phyloP scores from a whole-genome alignment of 2,797 vertebrate genomes.

The Myotis planiceps region DNA sequence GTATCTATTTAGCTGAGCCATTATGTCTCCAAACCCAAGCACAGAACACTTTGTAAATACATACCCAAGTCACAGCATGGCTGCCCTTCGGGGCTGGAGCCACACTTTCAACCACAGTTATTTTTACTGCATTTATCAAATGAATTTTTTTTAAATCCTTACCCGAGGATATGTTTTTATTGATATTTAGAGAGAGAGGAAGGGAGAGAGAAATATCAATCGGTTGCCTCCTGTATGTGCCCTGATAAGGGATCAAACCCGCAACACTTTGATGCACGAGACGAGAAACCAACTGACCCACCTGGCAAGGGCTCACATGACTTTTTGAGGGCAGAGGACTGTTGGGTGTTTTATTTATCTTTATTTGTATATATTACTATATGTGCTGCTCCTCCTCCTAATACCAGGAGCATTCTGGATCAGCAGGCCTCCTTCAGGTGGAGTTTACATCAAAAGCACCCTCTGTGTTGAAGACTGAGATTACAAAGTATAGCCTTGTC shows the following conservation, averaged over 20 bases:
- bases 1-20: neutral
- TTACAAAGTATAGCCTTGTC: neutral
- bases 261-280: neutral
- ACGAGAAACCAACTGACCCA: neutral
- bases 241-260: neutral
- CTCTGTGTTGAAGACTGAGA: neutral
- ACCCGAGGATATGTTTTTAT: neutral
- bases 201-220: neutral
- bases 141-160: neutral
- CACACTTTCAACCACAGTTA: neutral
- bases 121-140: neutral
- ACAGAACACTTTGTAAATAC: neutral
- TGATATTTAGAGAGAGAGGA: neutral
- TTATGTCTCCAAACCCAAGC: neutral
- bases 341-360: neutral
- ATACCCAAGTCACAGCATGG: neutral
- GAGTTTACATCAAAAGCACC: neutral
- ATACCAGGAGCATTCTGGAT: neutral
- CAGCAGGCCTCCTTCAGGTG: neutral
- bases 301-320: neutral
- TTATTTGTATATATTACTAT: neutral
- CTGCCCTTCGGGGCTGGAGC: neutral
- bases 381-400: neutral
- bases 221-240: neutral
- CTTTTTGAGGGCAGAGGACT: neutral